phyloP scores from a whole-genome alignment of 2,113 vertebrate genomes.

The Rana temporaria region DNA sequence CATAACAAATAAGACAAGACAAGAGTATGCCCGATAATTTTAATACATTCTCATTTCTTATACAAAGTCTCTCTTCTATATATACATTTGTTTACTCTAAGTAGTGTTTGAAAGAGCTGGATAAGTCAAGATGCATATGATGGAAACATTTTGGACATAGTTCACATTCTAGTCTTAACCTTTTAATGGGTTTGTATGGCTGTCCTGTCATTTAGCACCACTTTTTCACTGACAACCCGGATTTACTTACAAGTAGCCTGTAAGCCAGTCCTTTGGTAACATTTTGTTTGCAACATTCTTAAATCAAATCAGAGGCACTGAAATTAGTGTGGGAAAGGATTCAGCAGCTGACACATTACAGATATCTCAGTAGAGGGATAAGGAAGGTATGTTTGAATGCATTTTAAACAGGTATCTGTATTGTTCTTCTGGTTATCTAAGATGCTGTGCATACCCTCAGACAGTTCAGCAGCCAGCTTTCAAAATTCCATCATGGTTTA shows the following conservation, averaged over 20 bases:
- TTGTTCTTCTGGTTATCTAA: slow-evolving; percentile 12
- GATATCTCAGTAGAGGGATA: slow-evolving; percentile 22
- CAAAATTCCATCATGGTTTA: not conserved
- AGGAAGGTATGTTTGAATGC: slow-evolving; percentile 13
- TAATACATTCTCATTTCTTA: no score
- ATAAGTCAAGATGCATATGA: slow-evolving; percentile 59
- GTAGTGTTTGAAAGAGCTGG: slow-evolving; percentile 66
- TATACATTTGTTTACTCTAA: slow-evolving; percentile 66
- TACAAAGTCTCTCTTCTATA: not conserved
- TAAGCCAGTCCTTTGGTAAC: slow-evolving; percentile 9
- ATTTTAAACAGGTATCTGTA: slow-evolving; percentile 21
- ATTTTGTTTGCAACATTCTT: slow-evolving; percentile 17
- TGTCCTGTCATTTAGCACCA: slow-evolving; percentile 67
- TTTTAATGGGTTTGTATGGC: slow-evolving; percentile 63
- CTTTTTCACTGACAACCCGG: slow-evolving; percentile 63
- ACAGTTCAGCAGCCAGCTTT: not conserved
- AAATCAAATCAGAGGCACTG: slow-evolving; percentile 21
- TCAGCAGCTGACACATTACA: slow-evolving; percentile 51
- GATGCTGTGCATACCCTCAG: not conserved
- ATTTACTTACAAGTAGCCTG: slow-evolving; percentile 48
- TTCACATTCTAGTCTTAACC: slow-evolving; percentile 67
- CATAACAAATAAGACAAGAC: no score
- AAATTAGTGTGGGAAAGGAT: slow-evolving; percentile 36
- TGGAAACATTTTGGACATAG: slow-evolving; percentile 68
- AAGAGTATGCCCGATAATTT: no score